Evolutionary conservation across 2,113 vertebrate species (phyloP).

Genomic region (Oryzias melastigma): DNA sequence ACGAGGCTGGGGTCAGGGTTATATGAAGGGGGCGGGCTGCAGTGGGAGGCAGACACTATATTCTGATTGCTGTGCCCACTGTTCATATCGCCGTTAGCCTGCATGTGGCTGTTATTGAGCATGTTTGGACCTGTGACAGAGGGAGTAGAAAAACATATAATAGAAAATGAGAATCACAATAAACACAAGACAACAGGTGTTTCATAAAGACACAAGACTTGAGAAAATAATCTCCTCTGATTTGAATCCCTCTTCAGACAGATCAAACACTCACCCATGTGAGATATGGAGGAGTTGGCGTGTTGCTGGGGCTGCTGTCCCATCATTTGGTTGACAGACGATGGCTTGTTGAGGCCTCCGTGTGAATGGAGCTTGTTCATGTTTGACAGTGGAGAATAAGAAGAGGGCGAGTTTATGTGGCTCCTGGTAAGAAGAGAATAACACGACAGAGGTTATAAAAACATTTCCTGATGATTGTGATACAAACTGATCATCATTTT

Average conservation of each 20-base stretch:
- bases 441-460: neutral
- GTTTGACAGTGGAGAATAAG: conserved; percentile 86
- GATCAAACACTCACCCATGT: conserved; percentile 82
- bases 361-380: conserved; percentile 87
- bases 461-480: too few species aligned
- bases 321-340: conserved; percentile 90
- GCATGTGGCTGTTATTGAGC: conserved; percentile 88
- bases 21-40: conserved; percentile 93
- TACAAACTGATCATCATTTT: neutral
- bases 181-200: neutral
- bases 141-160: neutral
- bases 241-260: neutral
- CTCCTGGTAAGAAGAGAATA: conserved; percentile 69
- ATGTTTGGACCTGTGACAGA: conserved; percentile 81
- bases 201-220: neutral
- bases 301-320: conserved; percentile 88
- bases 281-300: conserved; percentile 76
- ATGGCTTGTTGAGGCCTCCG: conserved; percentile 81
- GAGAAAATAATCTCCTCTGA: neutral
- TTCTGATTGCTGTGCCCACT: conserved; percentile 87
- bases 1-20: conserved; percentile 95
- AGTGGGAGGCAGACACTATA: conserved; percentile 91
- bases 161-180: neutral
- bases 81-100: conserved; percentile 89
- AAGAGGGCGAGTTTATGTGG: conserved; percentile 80